A percentile compares a stretch with the other conserved stretches of the same genome.
Conservation (phyloP, 2,797 vertebrate genomes). For the Orestias chungarensis region DNA sequence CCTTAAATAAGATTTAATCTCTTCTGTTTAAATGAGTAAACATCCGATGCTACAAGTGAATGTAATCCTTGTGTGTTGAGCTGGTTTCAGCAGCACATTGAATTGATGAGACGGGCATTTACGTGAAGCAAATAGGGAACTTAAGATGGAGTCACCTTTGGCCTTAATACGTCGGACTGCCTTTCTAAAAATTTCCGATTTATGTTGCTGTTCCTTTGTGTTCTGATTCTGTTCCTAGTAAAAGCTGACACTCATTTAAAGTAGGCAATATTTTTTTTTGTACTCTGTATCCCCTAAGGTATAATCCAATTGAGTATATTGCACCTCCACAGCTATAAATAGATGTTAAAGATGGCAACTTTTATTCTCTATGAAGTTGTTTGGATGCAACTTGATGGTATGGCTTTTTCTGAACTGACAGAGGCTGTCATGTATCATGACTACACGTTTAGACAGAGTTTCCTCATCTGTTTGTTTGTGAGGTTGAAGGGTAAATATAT, state of each 20-base stretch:
- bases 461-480: neutral
- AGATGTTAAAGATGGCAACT: conserved; percentile 2
- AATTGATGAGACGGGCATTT: neutral
- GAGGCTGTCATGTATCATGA: conserved; percentile 5
- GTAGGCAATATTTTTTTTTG: conserved; percentile 15
- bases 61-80: neutral
- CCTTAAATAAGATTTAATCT: too few relatives aligned
- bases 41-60: neutral
- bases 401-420: neutral
- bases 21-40: conserved; percentile 1
- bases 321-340: conserved; percentile 17
- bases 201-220: neutral
- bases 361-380: conserved; percentile 12
- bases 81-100: neutral
- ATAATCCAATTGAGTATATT: conserved; percentile 15
- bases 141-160: neutral
- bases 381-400: neutral
- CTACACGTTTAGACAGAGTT: neutral
- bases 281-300: neutral
- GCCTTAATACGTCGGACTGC: neutral
- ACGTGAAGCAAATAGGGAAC: neutral
- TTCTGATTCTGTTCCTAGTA: neutral
- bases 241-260: conserved; percentile 1
- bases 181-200: conserved; percentile 3
- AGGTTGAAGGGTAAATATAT: neutral